Evolutionary conservation across 1,140 invertebrate species (phyloP), one percentile per base, ranked within the genome.

Genomic region (Daktulosphaira vitifoliae): DNA sequence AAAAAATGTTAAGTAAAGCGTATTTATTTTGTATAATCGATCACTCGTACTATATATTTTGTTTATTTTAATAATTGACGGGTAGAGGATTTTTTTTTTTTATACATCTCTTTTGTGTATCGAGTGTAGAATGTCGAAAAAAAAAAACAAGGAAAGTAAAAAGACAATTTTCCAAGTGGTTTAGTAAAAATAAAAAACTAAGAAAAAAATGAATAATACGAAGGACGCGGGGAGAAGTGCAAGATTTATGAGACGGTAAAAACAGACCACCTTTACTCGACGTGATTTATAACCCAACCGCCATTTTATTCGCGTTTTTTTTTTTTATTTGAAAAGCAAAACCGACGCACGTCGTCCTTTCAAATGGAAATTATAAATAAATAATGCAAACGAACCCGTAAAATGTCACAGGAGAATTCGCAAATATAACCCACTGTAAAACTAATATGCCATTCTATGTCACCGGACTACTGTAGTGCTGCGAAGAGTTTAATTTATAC

Each of bases 121-220:
- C n/a, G n/a, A n/a, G n/a, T n/a, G n/a, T n/a, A n/a, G n/a, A n/a
- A n/a, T n/a, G n/a, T n/a, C n/a, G n/a, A n/a, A 29, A 59, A 59
- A 44, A 59, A 44, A 59, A 46, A 7, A n/a, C 11, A 13, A n/a
- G n/a, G n/a, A n/a, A n/a, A 46, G 6, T 7, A 25, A 62, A 13
- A 46, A 62, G 56, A 62, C 39, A 62, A 62, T 62, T n/a, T 62
- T 62, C 56, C 42, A 39, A 62, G 56, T 62, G 56, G 56, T 48
- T 62, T 62, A 62, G 56, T 62, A 62, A 62, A 48, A 33, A 33
- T 6, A 33, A 33, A 33, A 33, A 11, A 33, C 5, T 33, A 33
- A 33, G 29, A 26, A 62, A 62, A 62, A 62, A 62, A 62, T 48
- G 42, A 48, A 62, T 48, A 62, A 48, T 29, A 62, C 39, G 39